phyloP scores from a whole-genome alignment of 2,797 vertebrate species.

The Glyptemys insculpta region DNA sequence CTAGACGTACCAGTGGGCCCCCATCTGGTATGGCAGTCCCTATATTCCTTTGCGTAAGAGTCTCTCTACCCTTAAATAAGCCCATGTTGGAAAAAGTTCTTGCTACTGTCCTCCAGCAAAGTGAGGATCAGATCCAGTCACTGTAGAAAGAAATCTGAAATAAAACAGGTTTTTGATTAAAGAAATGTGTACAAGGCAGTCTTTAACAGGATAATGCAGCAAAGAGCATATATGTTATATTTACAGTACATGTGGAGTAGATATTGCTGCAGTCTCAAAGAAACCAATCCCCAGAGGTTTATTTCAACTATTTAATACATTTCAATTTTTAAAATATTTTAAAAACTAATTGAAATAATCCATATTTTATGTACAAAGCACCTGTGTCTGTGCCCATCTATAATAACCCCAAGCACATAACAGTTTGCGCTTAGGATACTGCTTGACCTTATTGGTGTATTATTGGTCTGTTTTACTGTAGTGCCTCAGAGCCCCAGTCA shows the following conservation, averaged over 20 bases:
- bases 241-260: constrained; percentile 2
- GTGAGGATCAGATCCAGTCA: constrained; percentile 61
- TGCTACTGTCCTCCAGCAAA: constrained; percentile 58
- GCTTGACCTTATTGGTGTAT: constrained; percentile 18
- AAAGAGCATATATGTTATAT: not conserved
- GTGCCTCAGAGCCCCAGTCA: not conserved
- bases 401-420: not conserved
- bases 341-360: not conserved
- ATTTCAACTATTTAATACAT: not conserved
- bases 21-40: not conserved
- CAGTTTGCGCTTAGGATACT: constrained; percentile 48
- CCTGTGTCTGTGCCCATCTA: not conserved
- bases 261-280: not conserved
- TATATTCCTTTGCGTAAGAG: not conserved
- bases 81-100: not conserved
- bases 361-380: not conserved
- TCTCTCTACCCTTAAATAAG: not conserved
- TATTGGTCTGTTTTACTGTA: not conserved
- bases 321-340: constrained; percentile 4
- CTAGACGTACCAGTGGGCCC: not conserved
- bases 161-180: constrained; percentile 49
- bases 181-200: not conserved
- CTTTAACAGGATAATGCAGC: not conserved
- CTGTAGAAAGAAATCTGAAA: constrained; percentile 44
- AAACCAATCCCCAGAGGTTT: not conserved